Evolutionary conservation across 2,113 vertebrate genomes (phyloP).

Genomic region (Synchiropus splendidus): DNA sequence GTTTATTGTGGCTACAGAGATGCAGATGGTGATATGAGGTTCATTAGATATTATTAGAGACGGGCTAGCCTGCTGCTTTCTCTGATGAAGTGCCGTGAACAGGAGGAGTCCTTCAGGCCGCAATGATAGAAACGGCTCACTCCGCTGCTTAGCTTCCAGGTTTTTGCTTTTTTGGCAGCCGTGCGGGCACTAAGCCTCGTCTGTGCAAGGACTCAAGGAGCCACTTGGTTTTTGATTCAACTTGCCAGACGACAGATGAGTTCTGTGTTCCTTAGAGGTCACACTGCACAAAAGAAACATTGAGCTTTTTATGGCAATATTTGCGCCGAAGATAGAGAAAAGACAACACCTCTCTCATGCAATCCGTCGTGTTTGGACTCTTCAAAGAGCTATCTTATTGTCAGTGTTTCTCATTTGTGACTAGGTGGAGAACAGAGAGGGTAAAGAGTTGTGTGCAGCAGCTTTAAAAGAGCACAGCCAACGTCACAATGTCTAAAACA

Average conservation of each 20-base stretch:
- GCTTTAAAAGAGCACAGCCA: too few relatives aligned
- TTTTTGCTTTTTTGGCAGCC: conserved; percentile 42
- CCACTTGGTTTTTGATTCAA: conserved; percentile 13
- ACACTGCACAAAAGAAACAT: conserved; percentile 43
- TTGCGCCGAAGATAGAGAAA: too few relatives aligned
- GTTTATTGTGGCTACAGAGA: conserved; percentile 14
- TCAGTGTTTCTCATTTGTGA: too few relatives aligned
- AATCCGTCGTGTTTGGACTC: too few relatives aligned
- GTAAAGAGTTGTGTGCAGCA: too few relatives aligned
- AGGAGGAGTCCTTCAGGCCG: conserved; percentile 40
- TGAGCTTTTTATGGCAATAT: conserved; percentile 4
- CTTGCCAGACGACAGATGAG: conserved; percentile 50
- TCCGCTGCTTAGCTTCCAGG: conserved; percentile 22
- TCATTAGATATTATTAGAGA: conserved; percentile 13
- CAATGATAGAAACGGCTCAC: conserved; percentile 28
- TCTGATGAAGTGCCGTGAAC: conserved; percentile 25
- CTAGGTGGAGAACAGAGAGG: too few relatives aligned
- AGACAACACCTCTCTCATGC: too few relatives aligned
- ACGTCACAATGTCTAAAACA: conserved; percentile 2
- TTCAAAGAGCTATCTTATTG: too few relatives aligned
- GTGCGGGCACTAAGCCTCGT: conserved; percentile 20
- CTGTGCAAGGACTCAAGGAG: conserved; percentile 35
- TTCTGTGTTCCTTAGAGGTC: conserved; percentile 14
- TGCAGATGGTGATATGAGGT: conserved; percentile 11
- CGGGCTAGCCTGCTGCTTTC: conserved; percentile 11